Percentiles rank a stretch among this genome's conserved stretches.
These are phyloP conservation scores for Spheniscus mendiculus DNA, from an alignment of 2,113 vertebrate genomes.

Conservation along the genomic window DNA sequence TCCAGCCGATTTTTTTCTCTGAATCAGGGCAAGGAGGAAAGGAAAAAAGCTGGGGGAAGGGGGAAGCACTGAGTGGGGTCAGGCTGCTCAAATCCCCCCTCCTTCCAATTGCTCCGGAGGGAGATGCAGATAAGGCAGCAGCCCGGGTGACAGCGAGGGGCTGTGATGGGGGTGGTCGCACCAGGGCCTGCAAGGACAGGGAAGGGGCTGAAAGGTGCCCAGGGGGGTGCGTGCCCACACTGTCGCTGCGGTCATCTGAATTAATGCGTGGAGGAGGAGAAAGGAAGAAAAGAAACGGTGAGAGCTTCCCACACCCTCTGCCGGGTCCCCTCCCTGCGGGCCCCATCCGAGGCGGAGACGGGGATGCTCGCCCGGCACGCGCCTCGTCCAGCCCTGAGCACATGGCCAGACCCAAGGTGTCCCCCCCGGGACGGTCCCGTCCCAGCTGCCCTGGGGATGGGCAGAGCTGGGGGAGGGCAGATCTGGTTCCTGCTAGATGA, in stretches of 20 bases:
- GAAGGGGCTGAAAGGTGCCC: not conserved
- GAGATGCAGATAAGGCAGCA: not conserved
- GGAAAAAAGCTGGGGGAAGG: not conserved
- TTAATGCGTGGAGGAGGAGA: not conserved
- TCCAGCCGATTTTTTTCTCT: not conserved
- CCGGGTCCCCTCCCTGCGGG: not conserved
- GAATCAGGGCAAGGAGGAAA: not conserved
- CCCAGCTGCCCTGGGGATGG: not conserved
- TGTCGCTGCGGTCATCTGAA: not conserved
- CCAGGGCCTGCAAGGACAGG: not conserved
- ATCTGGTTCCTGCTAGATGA: not conserved
- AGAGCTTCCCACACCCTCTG: not conserved
- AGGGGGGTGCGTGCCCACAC: rapidly evolving
- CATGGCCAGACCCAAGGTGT: rapidly evolving
- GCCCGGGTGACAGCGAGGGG: not conserved
- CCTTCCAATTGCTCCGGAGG: not conserved
- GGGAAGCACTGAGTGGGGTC: not conserved
- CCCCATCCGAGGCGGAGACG: not conserved
- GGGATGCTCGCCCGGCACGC: not conserved
- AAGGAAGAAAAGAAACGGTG: not conserved
- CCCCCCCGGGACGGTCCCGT: not conserved
- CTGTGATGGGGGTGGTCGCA: not conserved
- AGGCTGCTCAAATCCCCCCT: not conserved
- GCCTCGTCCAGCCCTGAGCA: not conserved
- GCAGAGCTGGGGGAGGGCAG: not conserved